Evolutionary conservation across 2,888 invertebrate genomes (phyloP).

Genomic region (Tetheella fluctuosa): DNA sequence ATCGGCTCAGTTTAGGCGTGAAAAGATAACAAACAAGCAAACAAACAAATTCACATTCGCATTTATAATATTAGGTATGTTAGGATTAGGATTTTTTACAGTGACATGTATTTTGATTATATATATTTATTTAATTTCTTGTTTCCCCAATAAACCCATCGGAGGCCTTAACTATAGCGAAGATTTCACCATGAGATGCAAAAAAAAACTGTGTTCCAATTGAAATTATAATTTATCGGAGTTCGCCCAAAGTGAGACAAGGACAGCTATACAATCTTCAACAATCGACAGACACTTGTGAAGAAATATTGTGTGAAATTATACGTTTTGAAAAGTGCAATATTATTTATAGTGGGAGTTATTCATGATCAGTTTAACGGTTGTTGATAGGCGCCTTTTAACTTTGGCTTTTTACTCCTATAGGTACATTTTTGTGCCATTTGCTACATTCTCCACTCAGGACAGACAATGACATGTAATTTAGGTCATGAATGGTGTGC

Average conservation of each 20-base stretch:
- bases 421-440: neutral
- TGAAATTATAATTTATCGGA: neutral
- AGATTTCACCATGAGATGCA: neutral
- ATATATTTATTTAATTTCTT: too few species aligned
- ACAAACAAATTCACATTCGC: too few species aligned
- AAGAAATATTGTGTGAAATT: constrained; percentile 27
- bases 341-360: constrained; percentile 24
- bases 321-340: constrained; percentile 15
- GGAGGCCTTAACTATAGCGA: neutral
- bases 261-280: constrained; percentile 14
- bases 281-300: constrained; percentile 2
- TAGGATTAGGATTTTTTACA: too few species aligned
- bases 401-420: neutral
- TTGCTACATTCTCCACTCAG: neutral
- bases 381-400: neutral
- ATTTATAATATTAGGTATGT: too few species aligned
- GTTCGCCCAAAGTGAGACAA: constrained; percentile 14
- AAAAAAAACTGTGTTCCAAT: neutral
- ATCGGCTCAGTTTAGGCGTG: too few species aligned
- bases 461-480: too few species aligned
- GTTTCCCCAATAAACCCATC: too few species aligned
- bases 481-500: too few species aligned
- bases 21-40: too few species aligned
- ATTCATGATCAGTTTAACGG: constrained; percentile 11
- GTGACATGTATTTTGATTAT: too few species aligned